phyloP scores from a whole-genome alignment of 2,113 vertebrate genomes.

The Barnardius zonarius region DNA sequence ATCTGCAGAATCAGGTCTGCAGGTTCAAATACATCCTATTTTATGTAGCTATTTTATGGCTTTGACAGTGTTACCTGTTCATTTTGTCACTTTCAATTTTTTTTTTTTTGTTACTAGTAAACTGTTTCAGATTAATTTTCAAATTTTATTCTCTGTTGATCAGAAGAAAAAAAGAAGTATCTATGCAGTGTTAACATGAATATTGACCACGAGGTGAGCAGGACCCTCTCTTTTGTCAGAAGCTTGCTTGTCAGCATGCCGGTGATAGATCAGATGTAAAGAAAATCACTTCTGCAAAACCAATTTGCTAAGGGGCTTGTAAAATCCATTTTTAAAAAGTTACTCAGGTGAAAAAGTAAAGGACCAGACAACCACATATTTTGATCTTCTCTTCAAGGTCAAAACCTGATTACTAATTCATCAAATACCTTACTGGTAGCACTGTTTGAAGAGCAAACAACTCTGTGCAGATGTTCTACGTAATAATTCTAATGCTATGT shows the following conservation, averaged over 20 bases:
- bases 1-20: not conserved
- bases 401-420: constrained; percentile 75
- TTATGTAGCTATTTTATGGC: not conserved
- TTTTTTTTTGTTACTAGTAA: not conserved
- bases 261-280: constrained; percentile 70
- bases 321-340: constrained; percentile 75
- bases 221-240: constrained; percentile 22
- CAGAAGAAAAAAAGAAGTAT: not conserved
- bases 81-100: not conserved
- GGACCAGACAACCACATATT: constrained; percentile 65
- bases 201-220: constrained; percentile 60
- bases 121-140: not conserved
- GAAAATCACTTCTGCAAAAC: constrained; percentile 71
- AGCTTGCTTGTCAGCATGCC: constrained; percentile 47
- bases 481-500: constrained; percentile 51
- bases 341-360: constrained; percentile 64
- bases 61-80: not conserved
- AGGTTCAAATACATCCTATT: not conserved
- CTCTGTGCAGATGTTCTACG: constrained; percentile 45
- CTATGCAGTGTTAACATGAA: constrained; percentile 1
- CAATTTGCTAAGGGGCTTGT: constrained; percentile 74
- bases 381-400: constrained; percentile 72
- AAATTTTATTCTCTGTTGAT: not conserved
- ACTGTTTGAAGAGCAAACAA: constrained; percentile 69
- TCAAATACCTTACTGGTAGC: constrained; percentile 64